Evolutionary conservation across 23 tunicate species (phyloP), one percentile per base, ranked within the genome.

Genomic region (Ascidia mentula): DNA sequence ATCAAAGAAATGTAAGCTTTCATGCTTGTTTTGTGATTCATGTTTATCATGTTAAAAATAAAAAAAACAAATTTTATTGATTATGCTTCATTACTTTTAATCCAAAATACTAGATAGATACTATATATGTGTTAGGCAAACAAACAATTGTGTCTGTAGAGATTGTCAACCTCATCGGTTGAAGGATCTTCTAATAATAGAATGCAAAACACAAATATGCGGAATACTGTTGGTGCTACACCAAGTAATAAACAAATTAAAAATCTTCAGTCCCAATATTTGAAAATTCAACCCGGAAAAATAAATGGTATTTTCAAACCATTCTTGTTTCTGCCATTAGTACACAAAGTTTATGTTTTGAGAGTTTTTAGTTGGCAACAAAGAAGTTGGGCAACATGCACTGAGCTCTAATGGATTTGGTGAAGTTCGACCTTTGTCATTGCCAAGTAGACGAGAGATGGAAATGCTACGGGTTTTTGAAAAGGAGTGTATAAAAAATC

Each of bases 401-500:
- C 15, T 9, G 15, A 9, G 53, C 53, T 42, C 53, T 42, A 42
- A 42, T 9, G 22, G 65, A 53, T 9, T 5, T 53, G 1, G 24
- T 53, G 65, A 53, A 53, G 24, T 28, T 20, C 22, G 24, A 6
- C 13, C 13, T 9, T 53, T 9, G 24, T 1, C 22, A 3, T 9
- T 5, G 24, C 65, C 24, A 65, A 28, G 24, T 53, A 53, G 24
- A 53, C 22, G 73, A 70, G 89, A 85, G 35, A 30, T 22, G 31
- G 78, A 79, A 18, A 73, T 76, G 45, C 39, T 86, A 30, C 30
- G 72, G 40, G 84, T 73, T 7, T 79, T 86, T 79, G 90, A 86
- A 59, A 86, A 86, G 77, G 90, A 86, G 79, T 86, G 84, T 73
- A 40, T 86, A 46, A 40, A 59, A 30, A 86, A 86, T 65, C 79